A percentile compares a stretch with the other conserved stretches of the same genome.
These are phyloP conservation scores for Solen grandis DNA, from an alignment of 1,140 invertebrate genomes.

Conservation along the genomic window DNA sequence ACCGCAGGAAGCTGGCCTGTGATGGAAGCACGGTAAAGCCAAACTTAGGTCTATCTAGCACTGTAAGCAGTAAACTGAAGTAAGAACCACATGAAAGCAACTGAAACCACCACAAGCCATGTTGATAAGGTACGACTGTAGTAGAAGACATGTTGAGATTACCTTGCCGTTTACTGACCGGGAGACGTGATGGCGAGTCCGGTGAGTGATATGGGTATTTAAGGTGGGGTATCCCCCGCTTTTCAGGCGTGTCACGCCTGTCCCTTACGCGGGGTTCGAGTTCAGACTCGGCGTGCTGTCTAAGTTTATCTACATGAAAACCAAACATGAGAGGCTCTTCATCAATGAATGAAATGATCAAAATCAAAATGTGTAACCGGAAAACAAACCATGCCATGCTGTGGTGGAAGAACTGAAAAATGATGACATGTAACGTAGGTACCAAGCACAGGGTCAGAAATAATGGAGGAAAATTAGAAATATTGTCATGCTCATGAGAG, in stretches of 20 bases:
- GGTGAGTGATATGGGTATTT: constrained; percentile 53
- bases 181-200: constrained; percentile 43
- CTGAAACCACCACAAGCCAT: too few species aligned
- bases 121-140: too few species aligned
- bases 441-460: too few species aligned
- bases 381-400: constrained; percentile 1
- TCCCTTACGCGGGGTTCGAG: not conserved
- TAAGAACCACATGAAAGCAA: too few species aligned
- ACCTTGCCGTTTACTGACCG: constrained; percentile 56
- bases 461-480: too few species aligned
- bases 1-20: too few species aligned
- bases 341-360: constrained; percentile 8
- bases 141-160: too few species aligned
- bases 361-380: not conserved
- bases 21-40: too few species aligned
- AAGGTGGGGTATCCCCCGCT: constrained; percentile 28
- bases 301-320: constrained; percentile 45
- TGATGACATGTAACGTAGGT: too few species aligned
- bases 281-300: constrained; percentile 6
- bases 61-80: too few species aligned
- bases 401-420: not conserved
- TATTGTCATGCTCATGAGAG: too few species aligned
- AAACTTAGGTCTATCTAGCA: too few species aligned
- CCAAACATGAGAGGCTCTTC: constrained; percentile 41
- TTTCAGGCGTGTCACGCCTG: constrained; percentile 42